Conservation (phyloP, 2,888 invertebrate genomes). For the Andrena trimmerana region DNA sequence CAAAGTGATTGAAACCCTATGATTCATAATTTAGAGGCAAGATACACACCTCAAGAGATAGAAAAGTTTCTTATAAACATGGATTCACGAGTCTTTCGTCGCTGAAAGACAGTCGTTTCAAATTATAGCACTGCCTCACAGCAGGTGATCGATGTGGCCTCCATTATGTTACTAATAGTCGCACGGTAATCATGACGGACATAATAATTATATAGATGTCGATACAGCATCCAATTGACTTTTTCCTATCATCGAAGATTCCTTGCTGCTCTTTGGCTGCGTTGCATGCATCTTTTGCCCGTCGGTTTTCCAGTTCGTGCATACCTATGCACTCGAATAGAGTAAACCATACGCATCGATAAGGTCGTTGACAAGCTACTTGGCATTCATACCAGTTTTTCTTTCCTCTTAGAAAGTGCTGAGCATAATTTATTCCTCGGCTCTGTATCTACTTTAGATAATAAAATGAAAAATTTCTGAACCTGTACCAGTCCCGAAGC, state of each 20-base stretch:
- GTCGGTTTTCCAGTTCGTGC: background rate
- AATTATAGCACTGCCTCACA: background rate
- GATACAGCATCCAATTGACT: background rate
- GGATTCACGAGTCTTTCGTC: too few relatives aligned
- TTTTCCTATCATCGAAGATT: background rate
- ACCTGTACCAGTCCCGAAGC: too few relatives aligned
- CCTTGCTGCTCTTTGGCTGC: conserved; percentile 12
- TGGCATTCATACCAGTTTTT: background rate
- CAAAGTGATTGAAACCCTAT: too few relatives aligned
- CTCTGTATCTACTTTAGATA: conserved; percentile 2
- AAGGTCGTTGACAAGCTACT: conserved; percentile 12
- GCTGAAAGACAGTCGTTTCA: background rate
- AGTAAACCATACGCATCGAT: conserved; percentile 8
- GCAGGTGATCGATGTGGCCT: background rate
- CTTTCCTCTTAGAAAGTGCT: conserved; percentile 10
- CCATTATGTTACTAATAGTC: background rate
- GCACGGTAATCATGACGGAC: background rate
- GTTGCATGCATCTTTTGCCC: background rate
- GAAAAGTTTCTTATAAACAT: too few relatives aligned
- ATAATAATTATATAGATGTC: background rate
- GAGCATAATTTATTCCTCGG: conserved; percentile 2
- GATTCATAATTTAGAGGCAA: too few relatives aligned
- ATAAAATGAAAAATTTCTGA: background rate
- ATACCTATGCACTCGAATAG: background rate
- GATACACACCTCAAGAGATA: too few relatives aligned